Evolutionary conservation across 2,797 vertebrate species (phyloP), one percentile per base, ranked within the genome.

Genomic region (Gambelia wislizenii): DNA sequence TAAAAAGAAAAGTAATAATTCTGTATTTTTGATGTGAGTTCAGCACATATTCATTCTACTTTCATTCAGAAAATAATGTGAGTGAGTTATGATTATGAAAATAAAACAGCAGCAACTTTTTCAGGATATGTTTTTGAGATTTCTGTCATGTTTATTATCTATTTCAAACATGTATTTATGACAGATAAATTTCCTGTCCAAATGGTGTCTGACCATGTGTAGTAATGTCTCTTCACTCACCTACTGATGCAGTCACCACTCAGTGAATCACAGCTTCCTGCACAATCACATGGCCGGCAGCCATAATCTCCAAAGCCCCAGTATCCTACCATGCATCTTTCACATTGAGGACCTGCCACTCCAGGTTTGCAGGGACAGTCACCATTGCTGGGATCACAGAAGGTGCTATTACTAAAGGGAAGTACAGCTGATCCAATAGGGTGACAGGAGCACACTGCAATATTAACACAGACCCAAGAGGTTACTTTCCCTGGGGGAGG

Each of bases 341-440:
- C 98, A 0, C 99, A 99, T 84, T 92, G 97, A 59, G 97, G 96
- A 33, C 98, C 98, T 0, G 98, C 98, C 64, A 99, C 98, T 0
- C 99, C 99, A 0, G 98, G 98, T 94, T 99, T 99, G 94, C 99
- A 99, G 95, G 98, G 97, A 72, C 99, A 99, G 95, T 99, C 97
- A 0, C 99, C 98, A 0, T 97, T 98, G 94, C 97, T 96, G 87
- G 98, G 98, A 94, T 99, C 98, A 52, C 99, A 99, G 95, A 97
- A 96, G 4, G 96, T 96, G 91, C 87, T 79, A 0, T 97, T 96
- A 1, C 95, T 96, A 91, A 97, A 89, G 56, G 98, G 97, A 84
- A 98, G 98, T 10, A 95, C 39, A 76, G 98, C 96, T 0, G 98
- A 98, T 92, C 99, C 99, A 94, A 97, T 67, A 0, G 97, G 98